Base-by-base conservation (phyloP, 1,140 invertebrate genomes). In the Ptiloglossa arizonensis region DNA sequence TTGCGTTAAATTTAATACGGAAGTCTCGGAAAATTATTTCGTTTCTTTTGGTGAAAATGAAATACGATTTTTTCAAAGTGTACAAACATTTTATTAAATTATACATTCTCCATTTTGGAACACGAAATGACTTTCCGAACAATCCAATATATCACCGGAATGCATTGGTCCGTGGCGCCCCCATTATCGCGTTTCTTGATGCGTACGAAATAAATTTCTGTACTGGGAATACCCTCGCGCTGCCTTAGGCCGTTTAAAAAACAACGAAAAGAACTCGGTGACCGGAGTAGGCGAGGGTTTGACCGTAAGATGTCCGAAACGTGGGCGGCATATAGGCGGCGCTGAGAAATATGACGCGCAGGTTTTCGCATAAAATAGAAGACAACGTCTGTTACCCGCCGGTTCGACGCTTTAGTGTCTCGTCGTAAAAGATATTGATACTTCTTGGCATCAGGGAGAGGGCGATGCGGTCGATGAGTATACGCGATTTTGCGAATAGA, bases 301-400 rank as follows among this genome's bases (percentile, higher is more conserved):
- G 64, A 78, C 57, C 48, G 56, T 54, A 64, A 77, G 71, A 68
- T 62, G 63, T 48, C 38, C 11, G 24, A 67, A 72, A 78, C 46
- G 67, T 69, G 35, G 67, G 19, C 41, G 70, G 67, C 68, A 71
- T 82, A 68, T 66, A 17, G 62, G 54, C 41, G 79, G 63, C 81
- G 24, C 76, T 68, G 85, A 79, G 80, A 86, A 87, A 87, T 87
- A 85, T 77, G 71, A 75, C 79, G 59, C 70, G 68, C 76, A 74
- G 81, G 70, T 81, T 79, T 70, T 62, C 63, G 56, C 69, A 68
- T 87, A 81, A 83, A 83, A 83, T 67, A 64, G 57, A 79, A 86
- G 69, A 87, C 77, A 86, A 74, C 72, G 80, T 73, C 73, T 71
- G 64, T 73, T 81, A 78, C 38, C 11, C 73, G 73, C 32, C 73